Percentiles rank a stretch among this genome's conserved stretches.
phyloP scores from a whole-genome alignment of 2,797 vertebrate genomes.

The Rhinoraja longicauda region DNA sequence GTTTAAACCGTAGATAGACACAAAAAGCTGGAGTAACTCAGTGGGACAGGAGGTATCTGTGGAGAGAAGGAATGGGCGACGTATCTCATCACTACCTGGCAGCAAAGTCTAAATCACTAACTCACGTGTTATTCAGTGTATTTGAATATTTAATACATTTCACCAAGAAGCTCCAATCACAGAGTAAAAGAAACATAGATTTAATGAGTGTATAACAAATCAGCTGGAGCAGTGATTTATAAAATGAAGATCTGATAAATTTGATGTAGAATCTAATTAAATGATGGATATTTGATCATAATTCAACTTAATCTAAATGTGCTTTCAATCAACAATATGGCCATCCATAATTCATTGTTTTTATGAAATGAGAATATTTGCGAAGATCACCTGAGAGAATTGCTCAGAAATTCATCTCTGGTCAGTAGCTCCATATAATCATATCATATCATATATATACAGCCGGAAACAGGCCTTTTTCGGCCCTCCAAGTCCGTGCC shows the following conservation, averaged over 20 bases:
- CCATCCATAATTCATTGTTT: no score
- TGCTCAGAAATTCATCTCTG: no score
- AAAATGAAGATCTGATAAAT: not conserved
- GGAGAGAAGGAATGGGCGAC: no score
- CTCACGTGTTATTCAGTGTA: not conserved
- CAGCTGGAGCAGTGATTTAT: not conserved
- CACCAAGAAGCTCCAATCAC: not conserved
- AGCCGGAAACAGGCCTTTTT: no score
- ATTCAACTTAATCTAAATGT: not conserved
- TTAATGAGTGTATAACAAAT: not conserved
- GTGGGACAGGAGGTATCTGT: no score
- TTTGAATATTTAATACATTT: not conserved
- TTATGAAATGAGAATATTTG: no score
- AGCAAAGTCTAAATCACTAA: not conserved
- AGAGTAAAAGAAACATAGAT: not conserved
- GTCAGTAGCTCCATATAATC: no score
- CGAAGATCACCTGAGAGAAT: no score
- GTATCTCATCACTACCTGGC: not conserved
- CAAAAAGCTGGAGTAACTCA: no score
- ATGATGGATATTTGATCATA: not conserved
- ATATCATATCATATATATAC: no score
- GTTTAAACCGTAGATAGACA: no score
- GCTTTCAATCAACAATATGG: not conserved
- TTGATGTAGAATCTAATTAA: constrained; percentile 1
- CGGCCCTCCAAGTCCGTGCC: no score